Percentiles rank a stretch among this genome's conserved stretches.
Conservation (phyloP, 1,140 invertebrate genomes). For the Caenorhabditis briggsae region DNA sequence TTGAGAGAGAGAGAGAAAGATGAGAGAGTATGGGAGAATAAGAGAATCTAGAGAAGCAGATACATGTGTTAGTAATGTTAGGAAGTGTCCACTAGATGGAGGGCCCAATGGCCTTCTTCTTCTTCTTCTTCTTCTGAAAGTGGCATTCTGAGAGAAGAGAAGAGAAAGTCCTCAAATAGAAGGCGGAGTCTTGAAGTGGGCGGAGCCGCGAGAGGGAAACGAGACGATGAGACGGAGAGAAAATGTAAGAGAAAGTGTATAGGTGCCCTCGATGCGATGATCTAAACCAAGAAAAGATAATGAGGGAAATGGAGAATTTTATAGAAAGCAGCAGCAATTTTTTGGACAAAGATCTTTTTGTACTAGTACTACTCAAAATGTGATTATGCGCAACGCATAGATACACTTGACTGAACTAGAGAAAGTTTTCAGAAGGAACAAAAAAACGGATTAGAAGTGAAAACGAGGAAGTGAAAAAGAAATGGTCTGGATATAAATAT, state of each 20-base stretch:
- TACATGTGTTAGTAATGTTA: slow-evolving; percentile 22
- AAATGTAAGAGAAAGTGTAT: not conserved
- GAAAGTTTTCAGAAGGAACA: not conserved
- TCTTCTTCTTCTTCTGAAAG: slow-evolving; percentile 42
- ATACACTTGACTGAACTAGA: slow-evolving; percentile 17
- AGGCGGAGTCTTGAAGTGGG: not conserved
- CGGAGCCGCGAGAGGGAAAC: not conserved
- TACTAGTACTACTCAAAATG: slow-evolving; percentile 6
- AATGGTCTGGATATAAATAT: not conserved
- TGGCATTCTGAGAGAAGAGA: slow-evolving; percentile 13
- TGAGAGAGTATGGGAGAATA: not conserved
- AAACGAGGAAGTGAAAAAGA: not conserved
- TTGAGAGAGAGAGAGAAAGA: slow-evolving; percentile 9
- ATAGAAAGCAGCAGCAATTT: not conserved
- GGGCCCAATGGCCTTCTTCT: slow-evolving; percentile 8
- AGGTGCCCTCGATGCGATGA: too few species aligned
- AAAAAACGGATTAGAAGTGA: slow-evolving; percentile 4
- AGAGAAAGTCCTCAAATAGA: slow-evolving; percentile 4
- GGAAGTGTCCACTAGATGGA: slow-evolving; percentile 24
- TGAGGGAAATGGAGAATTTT: not conserved
- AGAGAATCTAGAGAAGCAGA: not conserved
- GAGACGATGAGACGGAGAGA: not conserved
- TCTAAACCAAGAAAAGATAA: not conserved
- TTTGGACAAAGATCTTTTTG: slow-evolving; percentile 16
- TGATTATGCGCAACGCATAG: slow-evolving; percentile 14